These are phyloP conservation scores for Maniola hyperantus DNA, from an alignment of 2,888 invertebrate genomes.

Conservation along the genomic window DNA sequence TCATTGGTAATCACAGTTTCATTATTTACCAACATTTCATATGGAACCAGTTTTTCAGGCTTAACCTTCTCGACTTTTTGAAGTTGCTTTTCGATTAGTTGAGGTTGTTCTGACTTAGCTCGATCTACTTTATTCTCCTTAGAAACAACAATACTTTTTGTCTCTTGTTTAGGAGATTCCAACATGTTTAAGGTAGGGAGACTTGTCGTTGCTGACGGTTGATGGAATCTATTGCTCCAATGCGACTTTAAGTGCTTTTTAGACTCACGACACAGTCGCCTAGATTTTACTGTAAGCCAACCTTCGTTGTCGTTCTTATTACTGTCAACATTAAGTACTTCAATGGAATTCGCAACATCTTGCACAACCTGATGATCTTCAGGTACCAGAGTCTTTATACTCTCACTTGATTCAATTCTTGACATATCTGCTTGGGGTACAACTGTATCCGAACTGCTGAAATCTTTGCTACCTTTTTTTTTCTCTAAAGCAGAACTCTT, in stretches of 20 bases:
- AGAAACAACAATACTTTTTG: constrained; percentile 52
- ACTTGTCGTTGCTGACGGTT: constrained; percentile 92
- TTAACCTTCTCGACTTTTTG: constrained; percentile 23
- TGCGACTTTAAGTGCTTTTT: constrained; percentile 85
- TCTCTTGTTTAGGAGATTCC: constrained; percentile 75
- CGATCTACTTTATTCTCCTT: constrained; percentile 54
- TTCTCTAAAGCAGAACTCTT: constrained; percentile 58
- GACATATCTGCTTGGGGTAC: constrained; percentile 73
- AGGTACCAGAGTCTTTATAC: constrained; percentile 75
- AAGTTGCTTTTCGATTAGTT: constrained; percentile 41
- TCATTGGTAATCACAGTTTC: neutral
- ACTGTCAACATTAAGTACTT: constrained; percentile 73
- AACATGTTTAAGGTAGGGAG: constrained; percentile 87
- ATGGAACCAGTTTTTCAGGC: constrained; percentile 7
- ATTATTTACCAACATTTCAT: constrained; percentile 10
- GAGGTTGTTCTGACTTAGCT: constrained; percentile 72
- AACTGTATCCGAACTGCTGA: constrained; percentile 83
- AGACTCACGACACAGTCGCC: constrained; percentile 83
- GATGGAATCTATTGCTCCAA: constrained; percentile 89
- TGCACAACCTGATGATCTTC: constrained; percentile 57
- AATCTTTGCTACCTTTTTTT: constrained; percentile 66
- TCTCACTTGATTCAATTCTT: constrained; percentile 76
- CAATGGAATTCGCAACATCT: constrained; percentile 70
- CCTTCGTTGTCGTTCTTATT: constrained; percentile 84
- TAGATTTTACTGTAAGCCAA: constrained; percentile 94